A percentile compares a stretch with the other conserved stretches of the same genome.
phyloP scores from a whole-genome alignment of 2,797 vertebrate genomes.

The Pitangus sulphuratus region DNA sequence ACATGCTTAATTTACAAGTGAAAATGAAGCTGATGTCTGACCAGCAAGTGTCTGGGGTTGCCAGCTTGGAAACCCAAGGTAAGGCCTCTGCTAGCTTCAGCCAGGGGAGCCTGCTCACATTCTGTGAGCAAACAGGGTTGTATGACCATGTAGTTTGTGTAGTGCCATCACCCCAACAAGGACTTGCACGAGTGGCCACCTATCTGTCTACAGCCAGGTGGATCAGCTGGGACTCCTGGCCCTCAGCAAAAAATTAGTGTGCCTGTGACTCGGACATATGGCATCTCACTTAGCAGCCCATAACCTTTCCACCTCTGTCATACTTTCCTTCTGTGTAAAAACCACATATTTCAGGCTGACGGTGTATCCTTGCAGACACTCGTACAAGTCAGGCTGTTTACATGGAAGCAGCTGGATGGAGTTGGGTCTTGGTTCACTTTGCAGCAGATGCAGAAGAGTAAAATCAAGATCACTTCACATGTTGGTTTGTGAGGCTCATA shows the following conservation, averaged over 20 bases:
- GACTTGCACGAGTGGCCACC: neutral
- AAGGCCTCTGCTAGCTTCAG: neutral
- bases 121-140: neutral
- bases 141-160: neutral
- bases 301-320: neutral
- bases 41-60: neutral
- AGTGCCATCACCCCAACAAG: neutral
- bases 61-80: neutral
- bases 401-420: neutral
- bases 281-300: neutral
- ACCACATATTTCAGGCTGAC: neutral
- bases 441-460: neutral
- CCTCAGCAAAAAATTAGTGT: neutral
- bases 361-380: neutral
- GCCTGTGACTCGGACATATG: neutral
- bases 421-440: neutral
- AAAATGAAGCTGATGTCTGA: neutral
- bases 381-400: neutral
- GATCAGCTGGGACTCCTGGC: neutral
- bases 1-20: neutral
- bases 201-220: neutral
- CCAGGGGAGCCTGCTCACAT: neutral
- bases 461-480: neutral
- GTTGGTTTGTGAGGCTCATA: neutral
- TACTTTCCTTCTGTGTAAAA: neutral